Evolutionary conservation across 2,113 vertebrate species (phyloP).

Genomic region (Danionella cerebrum): DNA sequence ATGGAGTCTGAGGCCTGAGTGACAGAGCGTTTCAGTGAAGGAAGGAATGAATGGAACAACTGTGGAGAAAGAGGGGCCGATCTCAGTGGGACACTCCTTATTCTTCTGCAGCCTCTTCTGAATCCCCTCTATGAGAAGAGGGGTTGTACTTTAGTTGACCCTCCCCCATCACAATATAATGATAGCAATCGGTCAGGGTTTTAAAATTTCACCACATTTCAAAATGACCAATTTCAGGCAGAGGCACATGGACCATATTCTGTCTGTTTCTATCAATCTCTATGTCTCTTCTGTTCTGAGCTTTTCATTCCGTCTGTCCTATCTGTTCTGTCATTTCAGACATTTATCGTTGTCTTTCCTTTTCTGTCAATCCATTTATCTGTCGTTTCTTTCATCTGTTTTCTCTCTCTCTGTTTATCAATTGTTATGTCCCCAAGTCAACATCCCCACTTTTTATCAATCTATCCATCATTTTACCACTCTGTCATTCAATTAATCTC

Average conservation of each 20-base stretch:
- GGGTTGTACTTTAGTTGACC: no score
- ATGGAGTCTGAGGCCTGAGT: slow-evolving; percentile 38
- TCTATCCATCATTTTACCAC: neutral
- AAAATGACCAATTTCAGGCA: no score
- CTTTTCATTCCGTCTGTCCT: neutral
- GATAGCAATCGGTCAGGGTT: no score
- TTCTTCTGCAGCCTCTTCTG: slow-evolving; percentile 42
- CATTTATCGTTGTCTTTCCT: no score
- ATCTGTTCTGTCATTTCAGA: neutral
- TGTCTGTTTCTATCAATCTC: no score
- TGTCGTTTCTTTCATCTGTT: neutral
- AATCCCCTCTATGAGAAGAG: slow-evolving; percentile 38
- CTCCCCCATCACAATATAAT: no score
- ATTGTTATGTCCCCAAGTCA: no score
- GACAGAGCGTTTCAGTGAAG: slow-evolving; percentile 17
- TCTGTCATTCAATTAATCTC: no score
- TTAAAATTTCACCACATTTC: no score
- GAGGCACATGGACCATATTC: no score
- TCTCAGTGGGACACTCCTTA: slow-evolving; percentile 35
- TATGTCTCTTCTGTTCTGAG: neutral
- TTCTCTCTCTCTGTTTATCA: neutral
- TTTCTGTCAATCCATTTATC: neutral
- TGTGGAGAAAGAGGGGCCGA: neutral
- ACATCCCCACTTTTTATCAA: neutral
- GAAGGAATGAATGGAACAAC: neutral